phyloP scores from a whole-genome alignment of 2,113 vertebrate species.

The Chionis minor region DNA sequence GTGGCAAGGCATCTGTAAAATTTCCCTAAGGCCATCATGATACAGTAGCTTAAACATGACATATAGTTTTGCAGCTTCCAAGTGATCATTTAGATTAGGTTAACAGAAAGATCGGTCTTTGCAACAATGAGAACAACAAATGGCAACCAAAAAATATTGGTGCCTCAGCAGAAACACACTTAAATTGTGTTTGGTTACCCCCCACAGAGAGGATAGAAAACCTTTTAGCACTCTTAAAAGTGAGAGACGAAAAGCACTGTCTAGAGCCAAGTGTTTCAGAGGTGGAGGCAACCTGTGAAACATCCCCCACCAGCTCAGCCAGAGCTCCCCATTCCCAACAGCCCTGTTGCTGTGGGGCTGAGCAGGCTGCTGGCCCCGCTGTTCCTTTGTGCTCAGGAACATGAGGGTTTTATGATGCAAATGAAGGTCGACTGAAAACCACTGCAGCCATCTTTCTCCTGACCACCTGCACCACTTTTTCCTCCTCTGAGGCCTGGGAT shows the following conservation, averaged over 20 bases:
- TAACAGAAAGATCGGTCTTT: neutral
- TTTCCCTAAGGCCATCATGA: constrained; percentile 17
- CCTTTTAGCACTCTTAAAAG: constrained; percentile 46
- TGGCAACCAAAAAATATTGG: neutral
- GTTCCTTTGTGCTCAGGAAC: neutral
- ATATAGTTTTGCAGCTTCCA: neutral
- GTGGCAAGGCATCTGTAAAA: constrained; percentile 55
- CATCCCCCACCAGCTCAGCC: neutral
- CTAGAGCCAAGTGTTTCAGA: neutral
- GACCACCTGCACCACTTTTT: neutral
- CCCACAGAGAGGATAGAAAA: neutral
- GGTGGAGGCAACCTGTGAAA: neutral
- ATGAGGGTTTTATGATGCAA: neutral
- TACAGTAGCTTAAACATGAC: neutral
- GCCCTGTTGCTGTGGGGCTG: neutral
- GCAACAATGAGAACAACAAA: neutral
- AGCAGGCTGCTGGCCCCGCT: neutral
- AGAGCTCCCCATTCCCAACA: fast-evolving
- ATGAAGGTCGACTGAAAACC: neutral
- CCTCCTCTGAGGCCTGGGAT: neutral
- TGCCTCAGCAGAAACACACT: neutral
- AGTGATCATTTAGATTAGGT: constrained; percentile 4
- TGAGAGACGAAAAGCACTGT: neutral
- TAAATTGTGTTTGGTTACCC: neutral
- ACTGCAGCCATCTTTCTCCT: neutral